Base-by-base conservation (phyloP, 2,113 vertebrate species). In the Melospiza georgiana region DNA sequence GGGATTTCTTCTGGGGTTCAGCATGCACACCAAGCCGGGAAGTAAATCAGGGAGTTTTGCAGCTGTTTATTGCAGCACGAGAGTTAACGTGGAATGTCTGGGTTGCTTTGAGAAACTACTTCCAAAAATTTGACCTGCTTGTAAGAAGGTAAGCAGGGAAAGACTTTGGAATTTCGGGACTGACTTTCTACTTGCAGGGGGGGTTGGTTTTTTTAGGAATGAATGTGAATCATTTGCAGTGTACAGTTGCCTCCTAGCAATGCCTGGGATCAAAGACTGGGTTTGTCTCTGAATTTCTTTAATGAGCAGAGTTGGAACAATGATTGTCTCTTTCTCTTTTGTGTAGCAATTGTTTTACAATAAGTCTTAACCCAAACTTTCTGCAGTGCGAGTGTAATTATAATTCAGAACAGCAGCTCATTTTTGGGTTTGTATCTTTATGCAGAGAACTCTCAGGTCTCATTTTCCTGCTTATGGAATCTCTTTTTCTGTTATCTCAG, bases 61-160 rank as follows among this genome's bases (percentile, higher is more conserved):
- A 98, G 98, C 98, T 98, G 98, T 97, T 98, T 97, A 94, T 97
- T 87, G 96, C 94, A 97, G 93, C 92, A 93, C 58, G 28, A 84
- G 71, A 80, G 39, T 93, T 89, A 97, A 92, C 90, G 96, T 97
- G 98, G 97, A 97, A 94, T 93, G 95, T 84, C 95, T 94, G 93
- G 94, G 89, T 65, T 87, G 92, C 89, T 95, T 74, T 67, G 71
- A 90, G 96, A 94, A 83, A 95, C 95, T 77, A 28, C 81, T 84
- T 77, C 81, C 84, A 80, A 89, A 91, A 81, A 86, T 97, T 27
- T 96, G 95, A 97, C 87, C 88, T 93, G 90, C 94, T 87, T 1
- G 2, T 82, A 65, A 91, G 48, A 89, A 97, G 97, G 97, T 97
- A 97, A 95, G 97, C 72, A n/a, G 14, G 55, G 57, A 54, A 86